A percentile compares a stretch with the other conserved stretches of the same genome.
These are phyloP conservation scores for Scaeva pyrastri DNA, from an alignment of 2,888 invertebrate genomes.

Conservation along the genomic window DNA sequence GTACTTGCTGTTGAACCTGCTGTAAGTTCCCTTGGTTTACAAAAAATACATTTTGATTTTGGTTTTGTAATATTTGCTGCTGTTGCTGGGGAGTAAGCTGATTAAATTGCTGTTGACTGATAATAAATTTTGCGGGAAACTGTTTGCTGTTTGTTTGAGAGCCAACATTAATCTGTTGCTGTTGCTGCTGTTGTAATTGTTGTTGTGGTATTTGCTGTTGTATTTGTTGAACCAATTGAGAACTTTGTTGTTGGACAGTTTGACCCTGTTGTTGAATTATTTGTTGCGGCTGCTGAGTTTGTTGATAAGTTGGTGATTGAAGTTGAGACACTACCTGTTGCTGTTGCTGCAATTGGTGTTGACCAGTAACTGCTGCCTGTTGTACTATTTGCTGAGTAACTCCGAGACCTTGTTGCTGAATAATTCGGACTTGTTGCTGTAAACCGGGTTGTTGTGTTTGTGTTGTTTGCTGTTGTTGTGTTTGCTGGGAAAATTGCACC, in stretches of 20 bases:
- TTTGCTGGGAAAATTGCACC: constrained; percentile 62
- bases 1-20: constrained; percentile 82
- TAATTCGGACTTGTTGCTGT: constrained; percentile 77
- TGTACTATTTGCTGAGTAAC: constrained; percentile 78
- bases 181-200: constrained; percentile 78
- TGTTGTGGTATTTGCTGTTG: constrained; percentile 77
- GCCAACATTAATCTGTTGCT: constrained; percentile 78
- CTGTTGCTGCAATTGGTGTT: constrained; percentile 76
- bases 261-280: constrained; percentile 78
- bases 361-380: constrained; percentile 68
- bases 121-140: constrained; percentile 82
- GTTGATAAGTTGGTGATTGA: constrained; percentile 75
- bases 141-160: constrained; percentile 76
- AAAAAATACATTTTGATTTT: constrained; percentile 83
- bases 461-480: constrained; percentile 57
- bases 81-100: constrained; percentile 87
- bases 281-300: constrained; percentile 77
- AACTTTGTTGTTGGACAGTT: constrained; percentile 71
- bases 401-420: constrained; percentile 78
- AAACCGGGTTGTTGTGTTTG: constrained; percentile 78
- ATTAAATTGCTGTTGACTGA: constrained; percentile 87
- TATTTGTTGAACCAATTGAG: constrained; percentile 77
- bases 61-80: constrained; percentile 83
- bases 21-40: constrained; percentile 83
- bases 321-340: constrained; percentile 73